Base-by-base conservation (phyloP, 1,140 invertebrate species). In the Heliconius hewitsoni region DNA sequence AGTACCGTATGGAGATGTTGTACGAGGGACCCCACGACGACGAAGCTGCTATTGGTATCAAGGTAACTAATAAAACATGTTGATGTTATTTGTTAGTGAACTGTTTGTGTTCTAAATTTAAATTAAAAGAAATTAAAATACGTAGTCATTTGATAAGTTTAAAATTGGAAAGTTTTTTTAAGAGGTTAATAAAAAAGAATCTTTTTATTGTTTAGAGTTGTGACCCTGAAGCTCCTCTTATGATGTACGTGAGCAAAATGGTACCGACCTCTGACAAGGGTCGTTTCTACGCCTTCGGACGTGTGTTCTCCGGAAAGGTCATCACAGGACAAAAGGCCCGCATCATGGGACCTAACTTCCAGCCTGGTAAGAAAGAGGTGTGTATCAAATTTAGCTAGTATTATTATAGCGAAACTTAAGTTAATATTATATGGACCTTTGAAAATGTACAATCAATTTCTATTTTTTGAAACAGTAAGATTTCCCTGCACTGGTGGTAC, bases 191-290 rank as follows among this genome's bases (percentile, higher is more conserved):
- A 27, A 46, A 46, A 46, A 46, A 4, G 0, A 57, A 23, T 57
- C 27, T 30, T 30, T 30, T 16, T 13, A 30, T 66, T 66, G 11
- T 16, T 30, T 66, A 78, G 77, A 78, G n/a, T 39, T 78, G 77
- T 23, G 77, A 78, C 50, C 95, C 97, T 98, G 97, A 99, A 86
- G 99, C 97, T 83, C 99, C 98, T 30, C 96, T 99, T 39, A 99
- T 99, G 99, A 99, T 99, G 99, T 99, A 99, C 96, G 96, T 99
- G 82, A 99, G 99, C 34, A 99, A 99, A 95, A 99, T 99, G 99
- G 99, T 99, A 94, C 99, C 99, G 78, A 99, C 99, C 8, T 98
- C 98, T 60, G 99, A 99, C 94, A 99, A 99, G 95, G 99, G 99
- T 83, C 97, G 99, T 94, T 99, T 99, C 97, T 99, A 99, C 95